phyloP scores from a whole-genome alignment of 2,113 vertebrate species.

The Seriola aureovittata region DNA sequence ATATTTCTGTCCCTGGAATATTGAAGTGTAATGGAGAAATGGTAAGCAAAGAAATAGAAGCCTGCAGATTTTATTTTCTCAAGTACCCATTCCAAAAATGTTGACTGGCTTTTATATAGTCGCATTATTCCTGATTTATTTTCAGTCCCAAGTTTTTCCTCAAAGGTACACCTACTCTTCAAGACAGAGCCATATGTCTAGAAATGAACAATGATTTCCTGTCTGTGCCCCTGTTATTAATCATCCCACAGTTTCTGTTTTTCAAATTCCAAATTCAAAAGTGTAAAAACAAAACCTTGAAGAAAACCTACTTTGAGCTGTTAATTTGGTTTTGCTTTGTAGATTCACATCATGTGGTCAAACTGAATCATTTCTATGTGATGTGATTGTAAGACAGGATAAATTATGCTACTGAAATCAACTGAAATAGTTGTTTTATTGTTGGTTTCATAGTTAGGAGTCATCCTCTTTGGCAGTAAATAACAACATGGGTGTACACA shows the following conservation, averaged over 20 bases:
- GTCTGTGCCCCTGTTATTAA: slow-evolving; percentile 20
- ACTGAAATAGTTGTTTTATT: slow-evolving; percentile 14
- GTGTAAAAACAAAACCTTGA: slow-evolving; percentile 4
- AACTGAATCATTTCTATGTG: background rate
- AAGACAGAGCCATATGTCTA: slow-evolving; percentile 43
- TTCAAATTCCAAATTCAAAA: slow-evolving; percentile 18
- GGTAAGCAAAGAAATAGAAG: slow-evolving; percentile 9
- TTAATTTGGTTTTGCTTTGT: slow-evolving; percentile 25
- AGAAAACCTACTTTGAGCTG: background rate
- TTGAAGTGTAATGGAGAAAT: background rate
- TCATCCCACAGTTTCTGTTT: slow-evolving; percentile 33
- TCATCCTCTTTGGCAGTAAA: slow-evolving; percentile 30
- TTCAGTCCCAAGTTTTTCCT: slow-evolving; percentile 32
- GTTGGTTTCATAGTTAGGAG: slow-evolving; percentile 1
- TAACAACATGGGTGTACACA: slow-evolving; percentile 30
- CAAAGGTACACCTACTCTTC: slow-evolving; percentile 34
- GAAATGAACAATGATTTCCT: slow-evolving; percentile 29
- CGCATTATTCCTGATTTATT: slow-evolving; percentile 31
- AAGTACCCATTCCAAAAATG: slow-evolving; percentile 27
- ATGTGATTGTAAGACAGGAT: background rate
- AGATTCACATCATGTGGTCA: slow-evolving; percentile 20
- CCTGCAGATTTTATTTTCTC: slow-evolving; percentile 20
- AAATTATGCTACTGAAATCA: slow-evolving; percentile 14
- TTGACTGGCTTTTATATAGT: slow-evolving; percentile 34
- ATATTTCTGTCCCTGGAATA: background rate